phyloP scores from a whole-genome alignment of 2,888 invertebrate species.

The Netelia melanura region DNA sequence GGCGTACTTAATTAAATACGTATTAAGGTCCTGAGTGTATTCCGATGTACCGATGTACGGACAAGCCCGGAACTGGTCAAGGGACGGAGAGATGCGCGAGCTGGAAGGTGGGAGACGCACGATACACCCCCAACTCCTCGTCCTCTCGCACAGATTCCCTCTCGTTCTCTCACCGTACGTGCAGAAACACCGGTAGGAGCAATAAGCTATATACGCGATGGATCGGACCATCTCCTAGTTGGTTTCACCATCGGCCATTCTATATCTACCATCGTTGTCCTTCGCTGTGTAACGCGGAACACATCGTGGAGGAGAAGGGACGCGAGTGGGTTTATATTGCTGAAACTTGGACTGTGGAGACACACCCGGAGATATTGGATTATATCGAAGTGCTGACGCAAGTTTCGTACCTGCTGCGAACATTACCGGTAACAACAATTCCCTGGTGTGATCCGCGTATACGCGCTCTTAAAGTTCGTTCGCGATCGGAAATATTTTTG shows the following conservation, averaged over 20 bases:
- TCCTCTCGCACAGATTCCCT: too few species aligned
- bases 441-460: neutral
- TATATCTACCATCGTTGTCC: conserved; percentile 11
- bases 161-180: conserved; percentile 28
- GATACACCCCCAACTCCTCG: too few species aligned
- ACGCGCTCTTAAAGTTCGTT: neutral
- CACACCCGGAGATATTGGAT: conserved; percentile 20
- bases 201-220: conserved; percentile 39
- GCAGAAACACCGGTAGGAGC: conserved; percentile 30
- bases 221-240: conserved; percentile 43
- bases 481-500: neutral
- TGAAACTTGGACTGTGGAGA: conserved; percentile 38
- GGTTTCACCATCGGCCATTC: neutral
- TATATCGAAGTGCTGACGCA: conserved; percentile 40
- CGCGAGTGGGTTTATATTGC: conserved; percentile 15
- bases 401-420: conserved; percentile 3
- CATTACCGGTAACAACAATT: conserved; percentile 24
- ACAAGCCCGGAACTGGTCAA: conserved; percentile 30
- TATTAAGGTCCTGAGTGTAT: conserved; percentile 83
- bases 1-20: conserved; percentile 83
- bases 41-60: conserved; percentile 79
- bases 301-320: too few species aligned
- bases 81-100: conserved; percentile 11
- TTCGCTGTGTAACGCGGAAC: conserved; percentile 9
- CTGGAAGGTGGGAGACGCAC: too few species aligned